A percentile compares a stretch with the other conserved stretches of the same genome.
phyloP scores from a whole-genome alignment of 2,797 vertebrate genomes.

The Hoplostethus mediterraneus region DNA sequence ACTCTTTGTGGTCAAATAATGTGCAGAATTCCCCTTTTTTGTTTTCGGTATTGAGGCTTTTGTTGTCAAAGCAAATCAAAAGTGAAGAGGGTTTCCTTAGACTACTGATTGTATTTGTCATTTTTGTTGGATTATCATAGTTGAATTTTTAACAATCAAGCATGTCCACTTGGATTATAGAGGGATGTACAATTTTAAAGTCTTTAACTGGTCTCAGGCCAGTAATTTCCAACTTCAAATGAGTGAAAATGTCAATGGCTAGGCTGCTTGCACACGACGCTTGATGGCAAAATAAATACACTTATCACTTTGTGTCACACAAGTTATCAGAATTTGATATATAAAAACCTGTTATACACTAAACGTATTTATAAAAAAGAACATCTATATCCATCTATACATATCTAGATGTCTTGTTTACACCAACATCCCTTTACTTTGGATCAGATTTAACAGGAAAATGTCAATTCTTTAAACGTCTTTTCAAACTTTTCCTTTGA shows the following conservation, averaged over 20 bases:
- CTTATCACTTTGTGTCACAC: too few species aligned
- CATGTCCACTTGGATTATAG: neutral
- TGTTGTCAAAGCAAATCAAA: too few species aligned
- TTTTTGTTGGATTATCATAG: neutral
- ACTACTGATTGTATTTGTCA: neutral
- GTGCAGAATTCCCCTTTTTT: neutral
- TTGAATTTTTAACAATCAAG: slow-evolving; percentile 6
- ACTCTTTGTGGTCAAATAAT: slow-evolving; percentile 61
- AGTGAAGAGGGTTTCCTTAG: neutral
- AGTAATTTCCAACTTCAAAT: neutral
- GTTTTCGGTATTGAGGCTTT: neutral
- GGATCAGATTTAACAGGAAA: neutral
- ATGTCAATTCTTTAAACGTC: slow-evolving; percentile 5
- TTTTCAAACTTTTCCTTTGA: slow-evolving; percentile 35
- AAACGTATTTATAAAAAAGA: too few species aligned
- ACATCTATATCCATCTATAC: too few species aligned
- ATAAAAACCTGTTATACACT: too few species aligned
- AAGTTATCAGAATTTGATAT: too few species aligned
- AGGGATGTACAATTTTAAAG: neutral
- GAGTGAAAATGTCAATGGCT: neutral
- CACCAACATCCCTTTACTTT: neutral
- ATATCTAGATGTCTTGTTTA: neutral
- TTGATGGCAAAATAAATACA: too few species aligned
- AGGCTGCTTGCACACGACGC: too few species aligned
- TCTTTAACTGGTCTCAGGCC: neutral